Evolutionary conservation across 1,140 invertebrate species (phyloP).

Genomic region (Cryptotermes secundus): DNA sequence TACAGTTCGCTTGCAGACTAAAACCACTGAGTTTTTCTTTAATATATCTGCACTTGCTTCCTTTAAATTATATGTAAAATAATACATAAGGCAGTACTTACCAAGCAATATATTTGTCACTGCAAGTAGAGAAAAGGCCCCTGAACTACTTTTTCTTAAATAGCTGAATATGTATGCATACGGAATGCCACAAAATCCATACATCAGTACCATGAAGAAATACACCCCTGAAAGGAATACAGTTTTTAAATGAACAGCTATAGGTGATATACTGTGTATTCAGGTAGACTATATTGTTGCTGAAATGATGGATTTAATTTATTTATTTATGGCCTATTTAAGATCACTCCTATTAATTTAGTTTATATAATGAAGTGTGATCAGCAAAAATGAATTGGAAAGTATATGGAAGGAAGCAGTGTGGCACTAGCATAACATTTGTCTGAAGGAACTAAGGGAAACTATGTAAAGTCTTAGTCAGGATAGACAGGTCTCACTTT

Average conservation of each 20-base stretch:
- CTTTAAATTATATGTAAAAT: background rate
- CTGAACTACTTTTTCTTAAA: constrained; percentile 35
- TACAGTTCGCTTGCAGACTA: too few relatives aligned
- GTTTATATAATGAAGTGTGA: too few relatives aligned
- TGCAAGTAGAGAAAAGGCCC: constrained; percentile 32
- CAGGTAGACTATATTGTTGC: background rate
- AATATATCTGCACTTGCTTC: background rate
- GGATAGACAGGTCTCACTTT: too few relatives aligned
- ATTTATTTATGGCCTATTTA: too few relatives aligned
- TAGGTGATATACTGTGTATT: background rate
- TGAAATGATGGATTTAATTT: too few relatives aligned
- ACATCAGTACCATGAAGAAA: constrained; percentile 34
- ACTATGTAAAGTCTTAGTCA: too few relatives aligned
- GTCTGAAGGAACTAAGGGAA: too few relatives aligned
- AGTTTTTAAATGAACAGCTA: background rate
- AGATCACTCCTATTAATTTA: too few relatives aligned
- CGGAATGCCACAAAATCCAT: constrained; percentile 35
- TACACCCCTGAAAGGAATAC: constrained; percentile 36
- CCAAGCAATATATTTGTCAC: constrained; percentile 35
- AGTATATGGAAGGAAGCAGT: too few relatives aligned
- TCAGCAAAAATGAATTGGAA: too few relatives aligned
- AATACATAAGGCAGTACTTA: constrained; percentile 26
- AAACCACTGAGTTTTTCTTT: too few relatives aligned
- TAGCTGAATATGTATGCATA: constrained; percentile 39
- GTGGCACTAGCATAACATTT: too few relatives aligned